These are phyloP conservation scores for Scaptomyza hsui DNA, from an alignment of 1,140 invertebrate species.

Conservation along the genomic window DNA sequence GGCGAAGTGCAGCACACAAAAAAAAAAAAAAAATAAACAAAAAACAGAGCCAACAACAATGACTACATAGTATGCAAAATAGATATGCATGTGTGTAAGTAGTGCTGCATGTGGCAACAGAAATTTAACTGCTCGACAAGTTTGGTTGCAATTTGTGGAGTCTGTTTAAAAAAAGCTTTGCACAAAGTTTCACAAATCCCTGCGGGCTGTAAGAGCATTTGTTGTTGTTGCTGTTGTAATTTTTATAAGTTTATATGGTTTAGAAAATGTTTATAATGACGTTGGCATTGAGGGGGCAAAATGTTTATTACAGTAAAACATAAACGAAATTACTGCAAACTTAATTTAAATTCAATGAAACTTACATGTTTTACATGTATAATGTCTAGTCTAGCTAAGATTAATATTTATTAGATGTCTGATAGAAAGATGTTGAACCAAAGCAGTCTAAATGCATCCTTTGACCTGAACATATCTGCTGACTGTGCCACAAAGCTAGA, in stretches of 20 bases:
- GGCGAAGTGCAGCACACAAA: slow-evolving; percentile 24
- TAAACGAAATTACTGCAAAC: slow-evolving; percentile 10
- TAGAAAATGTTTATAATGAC: slow-evolving; percentile 41
- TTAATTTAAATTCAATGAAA: slow-evolving; percentile 15
- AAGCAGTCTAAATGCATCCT: slow-evolving; percentile 37
- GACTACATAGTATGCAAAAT: slow-evolving; percentile 35
- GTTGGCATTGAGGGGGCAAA: slow-evolving; percentile 19
- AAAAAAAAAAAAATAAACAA: background rate
- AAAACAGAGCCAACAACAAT: slow-evolving; percentile 12
- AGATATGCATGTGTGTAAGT: slow-evolving; percentile 7
- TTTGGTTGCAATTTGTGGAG: slow-evolving; percentile 52
- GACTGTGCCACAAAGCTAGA: slow-evolving; percentile 15
- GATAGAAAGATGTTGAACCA: slow-evolving; percentile 23
- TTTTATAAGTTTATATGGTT: slow-evolving; percentile 45
- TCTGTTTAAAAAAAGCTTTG: slow-evolving; percentile 41
- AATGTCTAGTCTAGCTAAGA: background rate
- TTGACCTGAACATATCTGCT: slow-evolving; percentile 28
- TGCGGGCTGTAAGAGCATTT: slow-evolving; percentile 17
- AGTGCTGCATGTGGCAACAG: slow-evolving; percentile 24
- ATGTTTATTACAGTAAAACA: slow-evolving; percentile 1
- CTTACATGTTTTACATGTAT: background rate
- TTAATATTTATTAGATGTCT: slow-evolving; percentile 3
- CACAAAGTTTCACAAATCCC: slow-evolving; percentile 41
- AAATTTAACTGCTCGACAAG: slow-evolving; percentile 53
- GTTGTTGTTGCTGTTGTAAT: slow-evolving; percentile 9